Evolutionary conservation across 2,113 vertebrate genomes (phyloP).

Genomic region (Pelodiscus sinensis): DNA sequence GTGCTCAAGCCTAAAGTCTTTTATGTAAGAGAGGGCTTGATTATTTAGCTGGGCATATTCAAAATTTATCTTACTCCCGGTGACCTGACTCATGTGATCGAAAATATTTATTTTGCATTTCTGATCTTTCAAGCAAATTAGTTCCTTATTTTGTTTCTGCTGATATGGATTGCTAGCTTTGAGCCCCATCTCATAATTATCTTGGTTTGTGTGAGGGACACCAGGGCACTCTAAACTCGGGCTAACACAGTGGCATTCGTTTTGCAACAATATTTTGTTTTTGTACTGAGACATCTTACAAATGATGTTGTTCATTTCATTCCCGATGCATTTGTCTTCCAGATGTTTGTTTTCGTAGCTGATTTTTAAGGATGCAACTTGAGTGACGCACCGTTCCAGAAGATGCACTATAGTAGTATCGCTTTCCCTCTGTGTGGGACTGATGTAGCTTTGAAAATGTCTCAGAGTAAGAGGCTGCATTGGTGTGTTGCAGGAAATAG

Average conservation of each 20-base stretch:
- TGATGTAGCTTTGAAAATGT: slow-evolving; percentile 56
- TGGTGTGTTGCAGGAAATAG: slow-evolving; percentile 48
- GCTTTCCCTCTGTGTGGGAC: slow-evolving; percentile 53
- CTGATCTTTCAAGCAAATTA: slow-evolving; percentile 46
- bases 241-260: slow-evolving; percentile 22
- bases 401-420: slow-evolving; percentile 68
- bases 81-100: slow-evolving; percentile 11
- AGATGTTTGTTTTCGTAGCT: slow-evolving; percentile 46
- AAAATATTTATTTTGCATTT: slow-evolving; percentile 33
- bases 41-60: slow-evolving; percentile 61
- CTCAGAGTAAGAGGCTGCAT: slow-evolving; percentile 25
- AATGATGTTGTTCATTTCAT: slow-evolving; percentile 33
- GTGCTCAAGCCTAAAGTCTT: slow-evolving; percentile 42
- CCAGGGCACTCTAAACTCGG: neutral
- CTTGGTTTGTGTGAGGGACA: slow-evolving; percentile 9
- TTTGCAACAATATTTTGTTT: slow-evolving; percentile 50
- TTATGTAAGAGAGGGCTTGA: slow-evolving; percentile 44
- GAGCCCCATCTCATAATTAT: slow-evolving; percentile 7
- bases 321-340: slow-evolving; percentile 10
- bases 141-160: slow-evolving; percentile 38
- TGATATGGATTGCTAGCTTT: neutral
- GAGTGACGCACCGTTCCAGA: slow-evolving; percentile 75
- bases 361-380: slow-evolving; percentile 79
- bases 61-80: slow-evolving; percentile 46
- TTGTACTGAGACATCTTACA: slow-evolving; percentile 48